Evolutionary conservation across 2,797 vertebrate genomes (phyloP).

Genomic region (Acipenser ruthenus): DNA sequence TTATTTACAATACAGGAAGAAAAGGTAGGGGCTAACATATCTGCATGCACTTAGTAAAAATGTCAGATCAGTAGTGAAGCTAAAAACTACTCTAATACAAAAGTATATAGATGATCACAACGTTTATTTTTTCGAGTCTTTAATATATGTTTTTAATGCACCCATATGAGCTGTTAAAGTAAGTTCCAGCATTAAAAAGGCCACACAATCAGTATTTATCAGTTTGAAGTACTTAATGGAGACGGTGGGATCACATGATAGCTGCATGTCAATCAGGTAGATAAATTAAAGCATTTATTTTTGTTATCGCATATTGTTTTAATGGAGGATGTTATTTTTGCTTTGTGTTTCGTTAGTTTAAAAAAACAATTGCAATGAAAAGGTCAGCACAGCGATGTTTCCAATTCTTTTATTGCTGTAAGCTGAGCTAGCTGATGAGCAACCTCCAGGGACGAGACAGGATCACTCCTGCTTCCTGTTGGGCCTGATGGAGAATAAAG

Average conservation of each 20-base stretch:
- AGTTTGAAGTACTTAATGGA: no score
- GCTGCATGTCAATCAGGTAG: no score
- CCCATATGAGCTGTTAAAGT: no score
- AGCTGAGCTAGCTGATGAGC: slow-evolving; percentile 82
- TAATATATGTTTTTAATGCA: no score
- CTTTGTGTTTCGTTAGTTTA: slow-evolving; percentile 50
- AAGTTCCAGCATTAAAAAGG: no score
- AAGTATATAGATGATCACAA: slow-evolving; percentile 57
- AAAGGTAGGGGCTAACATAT: neutral
- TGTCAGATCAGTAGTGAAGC: slow-evolving; percentile 59
- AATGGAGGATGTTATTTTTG: slow-evolving; percentile 46
- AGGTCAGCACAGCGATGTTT: slow-evolving; percentile 36
- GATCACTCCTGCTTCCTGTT: slow-evolving; percentile 60
- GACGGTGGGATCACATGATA: no score
- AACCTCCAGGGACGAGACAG: slow-evolving; percentile 65
- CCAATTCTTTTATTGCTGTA: slow-evolving; percentile 59
- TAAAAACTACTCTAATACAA: slow-evolving; percentile 62
- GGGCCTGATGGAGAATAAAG: slow-evolving; percentile 72
- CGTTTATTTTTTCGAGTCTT: no score
- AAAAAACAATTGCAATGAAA: slow-evolving; percentile 37
- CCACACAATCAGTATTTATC: no score
- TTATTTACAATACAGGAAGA: neutral
- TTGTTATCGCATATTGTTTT: slow-evolving; percentile 56
- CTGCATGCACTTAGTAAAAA: slow-evolving; percentile 45
- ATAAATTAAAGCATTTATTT: slow-evolving; percentile 27